Evolutionary conservation across 2,888 invertebrate genomes (phyloP).

Genomic region (Tanypteryx hageni): DNA sequence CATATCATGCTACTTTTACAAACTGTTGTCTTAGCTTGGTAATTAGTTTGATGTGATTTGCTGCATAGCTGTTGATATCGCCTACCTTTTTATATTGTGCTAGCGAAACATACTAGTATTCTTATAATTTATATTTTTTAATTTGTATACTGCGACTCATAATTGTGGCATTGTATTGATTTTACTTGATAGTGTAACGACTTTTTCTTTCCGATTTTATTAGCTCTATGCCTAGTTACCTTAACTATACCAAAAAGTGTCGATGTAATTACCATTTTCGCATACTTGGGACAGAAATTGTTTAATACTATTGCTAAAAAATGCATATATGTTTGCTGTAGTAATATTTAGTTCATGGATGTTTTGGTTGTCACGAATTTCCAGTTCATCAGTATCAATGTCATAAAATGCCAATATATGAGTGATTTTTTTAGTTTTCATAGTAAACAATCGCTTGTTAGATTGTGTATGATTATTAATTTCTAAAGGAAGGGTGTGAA

Average conservation of each 20-base stretch:
- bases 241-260: background rate
- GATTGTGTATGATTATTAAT: background rate
- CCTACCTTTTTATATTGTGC: background rate
- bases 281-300: background rate
- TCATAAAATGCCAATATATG: background rate
- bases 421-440: background rate
- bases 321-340: background rate
- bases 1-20: background rate
- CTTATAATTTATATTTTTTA: background rate
- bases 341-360: background rate
- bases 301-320: too few relatives aligned
- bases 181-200: background rate
- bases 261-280: too few relatives aligned
- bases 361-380: background rate
- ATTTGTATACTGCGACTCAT: background rate
- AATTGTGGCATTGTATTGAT: background rate
- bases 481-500: slow-evolving; percentile 30
- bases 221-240: background rate
- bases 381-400: background rate
- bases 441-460: background rate
- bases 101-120: background rate
- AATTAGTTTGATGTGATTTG: background rate
- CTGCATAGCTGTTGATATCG: background rate
- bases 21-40: background rate
- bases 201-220: background rate